Evolutionary conservation across 1,140 invertebrate genomes (phyloP).

Genomic region (Agraylea sexmaculata): DNA sequence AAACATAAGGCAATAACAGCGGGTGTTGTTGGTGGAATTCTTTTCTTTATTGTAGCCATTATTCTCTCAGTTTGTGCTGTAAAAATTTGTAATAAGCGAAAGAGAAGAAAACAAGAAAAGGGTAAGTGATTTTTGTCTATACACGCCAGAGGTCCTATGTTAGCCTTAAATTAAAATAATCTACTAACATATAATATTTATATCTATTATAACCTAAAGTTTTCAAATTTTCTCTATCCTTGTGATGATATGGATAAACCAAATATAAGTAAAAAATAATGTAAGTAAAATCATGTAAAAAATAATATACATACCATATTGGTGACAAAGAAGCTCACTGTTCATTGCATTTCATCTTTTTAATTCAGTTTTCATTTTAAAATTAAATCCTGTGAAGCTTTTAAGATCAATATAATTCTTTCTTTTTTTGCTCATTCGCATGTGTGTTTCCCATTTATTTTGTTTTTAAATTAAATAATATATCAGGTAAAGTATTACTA

Average conservation of each 20-base stretch:
- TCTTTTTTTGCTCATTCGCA: too few species aligned
- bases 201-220: neutral
- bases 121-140: conserved; percentile 47
- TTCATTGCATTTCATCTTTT: conserved; percentile 10
- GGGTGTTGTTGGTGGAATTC: conserved; percentile 84
- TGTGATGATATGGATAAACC: too few species aligned
- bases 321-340: conserved; percentile 22
- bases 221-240: too few species aligned
- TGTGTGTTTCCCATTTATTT: too few species aligned
- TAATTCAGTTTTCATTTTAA: too few species aligned
- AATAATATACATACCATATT: conserved; percentile 18
- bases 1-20: conserved; percentile 89
- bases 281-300: conserved; percentile 6
- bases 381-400: too few species aligned
- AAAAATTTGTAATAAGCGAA: conserved; percentile 93
- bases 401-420: too few species aligned
- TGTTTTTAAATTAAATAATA: too few species aligned
- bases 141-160: conserved; percentile 27
- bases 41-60: conserved; percentile 94
- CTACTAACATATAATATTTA: neutral
- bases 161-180: conserved; percentile 5
- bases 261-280: conserved; percentile 5
- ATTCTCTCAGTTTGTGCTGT: conserved; percentile 91
- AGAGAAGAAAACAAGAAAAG: conserved; percentile 93
- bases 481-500: too few species aligned